Conservation (phyloP, 2,113 vertebrate species). For the Columba janthina region DNA sequence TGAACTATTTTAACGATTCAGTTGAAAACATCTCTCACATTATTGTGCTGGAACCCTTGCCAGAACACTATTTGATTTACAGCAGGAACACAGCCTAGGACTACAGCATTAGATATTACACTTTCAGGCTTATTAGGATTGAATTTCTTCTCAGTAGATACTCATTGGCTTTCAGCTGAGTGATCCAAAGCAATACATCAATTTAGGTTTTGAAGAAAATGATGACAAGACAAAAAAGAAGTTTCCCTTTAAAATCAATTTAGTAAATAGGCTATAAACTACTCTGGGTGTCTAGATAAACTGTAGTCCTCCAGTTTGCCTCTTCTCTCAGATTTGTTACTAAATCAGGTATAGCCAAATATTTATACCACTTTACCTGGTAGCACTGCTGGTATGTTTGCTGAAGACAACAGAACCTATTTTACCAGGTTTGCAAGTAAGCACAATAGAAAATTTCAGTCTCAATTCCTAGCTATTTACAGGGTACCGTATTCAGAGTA, state of each 20-base stretch:
- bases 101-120: not conserved
- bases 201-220: not conserved
- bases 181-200: not conserved
- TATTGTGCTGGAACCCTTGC: not conserved
- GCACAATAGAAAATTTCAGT: not conserved
- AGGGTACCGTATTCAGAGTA: not conserved
- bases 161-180: not conserved
- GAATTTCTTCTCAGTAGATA: not conserved
- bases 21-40: not conserved
- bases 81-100: not conserved
- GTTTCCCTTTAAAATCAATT: not conserved
- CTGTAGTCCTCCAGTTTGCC: not conserved
- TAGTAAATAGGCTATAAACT: not conserved
- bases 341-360: not conserved
- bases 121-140: not conserved
- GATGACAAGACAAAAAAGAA: not conserved
- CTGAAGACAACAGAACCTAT: not conserved
- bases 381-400: not conserved
- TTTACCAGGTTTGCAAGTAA: not conserved
- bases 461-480: not conserved
- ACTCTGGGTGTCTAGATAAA: not conserved
- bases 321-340: not conserved
- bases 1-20: not conserved
- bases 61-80: not conserved
- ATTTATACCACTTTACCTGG: not conserved